Conservation (phyloP, 2,888 invertebrate genomes). For the Miltochrista miniata region DNA sequence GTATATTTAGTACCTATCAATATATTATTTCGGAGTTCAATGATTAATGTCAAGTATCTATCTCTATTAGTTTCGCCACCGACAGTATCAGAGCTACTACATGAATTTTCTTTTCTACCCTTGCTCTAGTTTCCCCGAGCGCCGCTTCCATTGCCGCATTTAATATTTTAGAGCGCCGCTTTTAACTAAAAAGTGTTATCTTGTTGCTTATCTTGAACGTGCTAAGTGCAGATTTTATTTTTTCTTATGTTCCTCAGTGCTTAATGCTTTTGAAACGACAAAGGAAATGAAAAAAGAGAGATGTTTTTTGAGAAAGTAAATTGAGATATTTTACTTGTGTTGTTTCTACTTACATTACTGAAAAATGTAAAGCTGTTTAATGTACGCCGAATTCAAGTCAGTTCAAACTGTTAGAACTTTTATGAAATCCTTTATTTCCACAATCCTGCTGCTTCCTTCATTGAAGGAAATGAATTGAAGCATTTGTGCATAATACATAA, state of each 20-base stretch:
- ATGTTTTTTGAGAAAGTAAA: not conserved
- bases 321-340: not conserved
- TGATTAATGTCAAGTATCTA: constrained; percentile 1
- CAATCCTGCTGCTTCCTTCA: too few relatives aligned
- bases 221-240: constrained; percentile 1
- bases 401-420: too few relatives aligned
- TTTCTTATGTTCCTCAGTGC: not conserved
- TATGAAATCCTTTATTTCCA: too few relatives aligned
- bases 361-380: not conserved
- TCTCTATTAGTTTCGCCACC: constrained; percentile 15
- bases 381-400: too few relatives aligned
- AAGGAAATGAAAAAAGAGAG: not conserved
- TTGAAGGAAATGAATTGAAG: too few relatives aligned
- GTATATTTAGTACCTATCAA: too few relatives aligned
- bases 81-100: constrained; percentile 5
- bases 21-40: too few relatives aligned
- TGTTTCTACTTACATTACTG: not conserved
- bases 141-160: not conserved
- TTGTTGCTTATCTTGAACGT: constrained; percentile 7
- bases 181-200: constrained; percentile 2
- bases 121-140: constrained; percentile 4
- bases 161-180: constrained; percentile 9
- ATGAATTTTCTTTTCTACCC: constrained; percentile 1
- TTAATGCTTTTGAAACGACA: not conserved
- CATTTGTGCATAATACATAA: too few relatives aligned